These are phyloP conservation scores for Drosophila malerkotliana DNA, from an alignment of 1,140 invertebrate species.

Conservation along the genomic window DNA sequence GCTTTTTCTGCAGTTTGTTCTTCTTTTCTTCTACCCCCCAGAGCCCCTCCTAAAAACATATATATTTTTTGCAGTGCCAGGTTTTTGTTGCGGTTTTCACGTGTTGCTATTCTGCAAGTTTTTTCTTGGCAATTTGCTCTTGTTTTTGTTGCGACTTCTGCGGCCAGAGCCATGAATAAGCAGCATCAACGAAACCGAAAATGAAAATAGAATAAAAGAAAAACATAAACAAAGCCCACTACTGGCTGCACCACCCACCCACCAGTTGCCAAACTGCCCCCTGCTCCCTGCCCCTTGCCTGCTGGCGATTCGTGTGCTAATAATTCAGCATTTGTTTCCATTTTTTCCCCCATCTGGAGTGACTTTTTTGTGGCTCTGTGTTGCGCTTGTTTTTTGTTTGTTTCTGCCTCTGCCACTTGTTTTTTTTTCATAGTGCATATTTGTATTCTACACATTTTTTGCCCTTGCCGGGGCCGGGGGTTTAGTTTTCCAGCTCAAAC, in stretches of 20 bases:
- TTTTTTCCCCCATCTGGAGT: slow-evolving; percentile 31
- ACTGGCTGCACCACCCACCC: slow-evolving; percentile 19
- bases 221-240: slow-evolving; percentile 46
- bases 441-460: slow-evolving; percentile 63
- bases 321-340: slow-evolving; percentile 76
- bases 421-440: slow-evolving; percentile 34
- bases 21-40: neutral
- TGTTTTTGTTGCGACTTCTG: slow-evolving; percentile 57
- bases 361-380: slow-evolving; percentile 17
- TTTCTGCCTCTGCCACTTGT: slow-evolving; percentile 12
- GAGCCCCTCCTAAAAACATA: slow-evolving; percentile 2
- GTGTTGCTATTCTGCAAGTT: slow-evolving; percentile 73
- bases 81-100: slow-evolving; percentile 70
- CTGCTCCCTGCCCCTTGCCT: slow-evolving; percentile 18
- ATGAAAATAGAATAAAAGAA: slow-evolving; percentile 42
- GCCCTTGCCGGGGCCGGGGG: slow-evolving; percentile 22
- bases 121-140: slow-evolving; percentile 46
- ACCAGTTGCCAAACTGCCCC: slow-evolving; percentile 3
- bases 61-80: slow-evolving; percentile 29
- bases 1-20: slow-evolving; percentile 10
- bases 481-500: slow-evolving; percentile 64
- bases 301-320: slow-evolving; percentile 67
- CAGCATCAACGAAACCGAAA: slow-evolving; percentile 40
- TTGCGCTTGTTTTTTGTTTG: slow-evolving; percentile 21
- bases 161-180: slow-evolving; percentile 50